Evolutionary conservation across 1,140 invertebrate species (phyloP), one percentile per base, ranked within the genome.

Genomic region (Eriocheir sinensis): DNA sequence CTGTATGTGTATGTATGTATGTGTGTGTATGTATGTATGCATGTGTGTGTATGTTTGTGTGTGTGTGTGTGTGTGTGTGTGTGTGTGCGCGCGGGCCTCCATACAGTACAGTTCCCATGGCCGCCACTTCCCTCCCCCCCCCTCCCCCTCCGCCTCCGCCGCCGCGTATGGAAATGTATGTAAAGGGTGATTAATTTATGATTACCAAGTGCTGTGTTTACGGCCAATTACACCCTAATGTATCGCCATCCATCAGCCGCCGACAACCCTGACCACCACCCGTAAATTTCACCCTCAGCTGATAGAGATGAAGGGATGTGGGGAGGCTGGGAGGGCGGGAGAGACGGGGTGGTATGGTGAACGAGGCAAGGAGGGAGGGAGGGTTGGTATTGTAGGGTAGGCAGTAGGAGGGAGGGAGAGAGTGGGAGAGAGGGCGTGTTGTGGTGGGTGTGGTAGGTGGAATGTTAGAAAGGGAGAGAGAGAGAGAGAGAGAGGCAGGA

Each of bases 101-200:
- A n/a, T n/a, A n/a, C n/a, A n/a, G n/a, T n/a, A n/a, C n/a, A n/a
- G n/a, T n/a, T n/a, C n/a, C n/a, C n/a, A n/a, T n/a, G n/a, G n/a
- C n/a, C n/a, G n/a, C n/a, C n/a, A n/a, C n/a, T n/a, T n/a, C n/a
- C n/a, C n/a, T n/a, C n/a, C n/a, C n/a, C n/a, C n/a, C n/a, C n/a
- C n/a, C n/a, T n/a, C n/a, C n/a, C n/a, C 48, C 12, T 53, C 12
- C 21, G 60, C n/a, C n/a, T n/a, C 60, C 60, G n/a, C 21, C 1
- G 60, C 27, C 60, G 60, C n/a, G 60, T 72, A 72, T 72, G 60
- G 21, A 72, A 72, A 72, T 72, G 60, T 72, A 72, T 72, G 60
- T 72, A 72, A 72, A 72, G 21, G 60, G n/a, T 72, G 60, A 72
- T 72, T 72, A 72, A n/a, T 72, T 72, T 72, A 72, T 72, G 60